Evolutionary conservation across 2,888 invertebrate genomes (phyloP).

Genomic region (Tinea pellionella): DNA sequence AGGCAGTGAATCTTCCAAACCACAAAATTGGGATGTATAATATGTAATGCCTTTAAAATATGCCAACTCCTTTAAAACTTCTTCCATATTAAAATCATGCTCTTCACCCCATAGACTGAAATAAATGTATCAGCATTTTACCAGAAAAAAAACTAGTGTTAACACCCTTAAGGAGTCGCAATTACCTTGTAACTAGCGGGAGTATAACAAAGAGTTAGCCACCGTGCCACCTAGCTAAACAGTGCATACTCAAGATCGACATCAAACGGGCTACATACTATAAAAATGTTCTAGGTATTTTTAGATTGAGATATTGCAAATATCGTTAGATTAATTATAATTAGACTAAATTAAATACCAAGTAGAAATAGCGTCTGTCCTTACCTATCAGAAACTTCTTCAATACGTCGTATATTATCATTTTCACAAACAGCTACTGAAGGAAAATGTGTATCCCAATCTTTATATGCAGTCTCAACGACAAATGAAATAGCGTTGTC

Average conservation of each 20-base stretch:
- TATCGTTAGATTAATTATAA: too few species aligned
- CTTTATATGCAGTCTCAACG: slow-evolving; percentile 79
- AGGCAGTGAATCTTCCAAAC: slow-evolving; percentile 56
- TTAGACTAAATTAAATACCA: too few species aligned
- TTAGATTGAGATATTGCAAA: too few species aligned
- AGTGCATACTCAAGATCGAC: too few species aligned
- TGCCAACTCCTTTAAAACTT: slow-evolving; percentile 77
- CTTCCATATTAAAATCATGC: slow-evolving; percentile 80
- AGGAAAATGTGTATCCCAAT: slow-evolving; percentile 81
- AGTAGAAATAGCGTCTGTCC: slow-evolving; percentile 15
- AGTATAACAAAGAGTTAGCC: too few species aligned
- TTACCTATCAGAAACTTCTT: slow-evolving; percentile 74
- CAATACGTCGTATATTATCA: slow-evolving; percentile 75
- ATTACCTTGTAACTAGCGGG: too few species aligned
- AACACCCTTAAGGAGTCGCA: too few species aligned
- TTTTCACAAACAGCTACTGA: slow-evolving; percentile 78
- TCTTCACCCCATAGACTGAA: slow-evolving; percentile 73
- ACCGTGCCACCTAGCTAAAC: too few species aligned
- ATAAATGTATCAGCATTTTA: too few species aligned
- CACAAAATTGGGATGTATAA: slow-evolving; percentile 75
- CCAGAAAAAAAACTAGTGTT: too few species aligned
- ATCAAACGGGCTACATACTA: too few species aligned
- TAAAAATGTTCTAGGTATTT: too few species aligned
- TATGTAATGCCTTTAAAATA: slow-evolving; percentile 78
- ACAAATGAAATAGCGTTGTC: slow-evolving; percentile 83